Conservation (phyloP, 35 echinoderm and acorn worm species). For the Hemicentrotus pulcherrimus region DNA sequence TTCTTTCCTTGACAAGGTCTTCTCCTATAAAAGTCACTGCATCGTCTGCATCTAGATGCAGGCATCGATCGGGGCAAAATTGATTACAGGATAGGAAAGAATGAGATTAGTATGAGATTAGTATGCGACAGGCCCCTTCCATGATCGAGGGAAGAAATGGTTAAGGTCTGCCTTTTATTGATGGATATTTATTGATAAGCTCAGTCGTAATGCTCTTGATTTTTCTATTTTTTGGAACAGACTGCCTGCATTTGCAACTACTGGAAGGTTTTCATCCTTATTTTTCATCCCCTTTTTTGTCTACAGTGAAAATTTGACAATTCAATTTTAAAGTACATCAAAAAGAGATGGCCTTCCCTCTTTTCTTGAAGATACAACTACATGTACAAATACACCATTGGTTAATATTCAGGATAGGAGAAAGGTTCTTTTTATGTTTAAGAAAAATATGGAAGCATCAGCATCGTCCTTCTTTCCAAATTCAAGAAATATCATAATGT, state of each 20-base stretch:
- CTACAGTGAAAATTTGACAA: no score
- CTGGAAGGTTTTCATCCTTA: not conserved
- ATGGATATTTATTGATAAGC: constrained; percentile 4
- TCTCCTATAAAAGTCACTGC: not conserved
- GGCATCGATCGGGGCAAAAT: not conserved
- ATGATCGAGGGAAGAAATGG: not conserved
- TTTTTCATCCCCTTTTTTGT: not conserved
- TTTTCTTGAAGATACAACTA: no score
- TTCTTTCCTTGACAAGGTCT: not conserved
- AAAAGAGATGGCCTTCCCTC: no score
- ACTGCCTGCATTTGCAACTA: not conserved
- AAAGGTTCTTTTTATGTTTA: no score
- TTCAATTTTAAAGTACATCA: no score
- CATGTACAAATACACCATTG: no score
- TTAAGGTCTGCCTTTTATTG: not conserved
- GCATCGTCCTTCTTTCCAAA: no score
- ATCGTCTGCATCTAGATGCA: not conserved
- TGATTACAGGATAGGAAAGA: not conserved
- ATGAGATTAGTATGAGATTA: constrained; percentile 6
- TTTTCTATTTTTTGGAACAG: not conserved
- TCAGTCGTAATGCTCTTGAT: not conserved
- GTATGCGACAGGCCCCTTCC: not conserved
- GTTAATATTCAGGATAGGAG: no score
- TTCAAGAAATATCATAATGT: no score
- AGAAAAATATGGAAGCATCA: no score